Conservation (phyloP, 2,797 vertebrate genomes). For the Peromyscus melanophrys region DNA sequence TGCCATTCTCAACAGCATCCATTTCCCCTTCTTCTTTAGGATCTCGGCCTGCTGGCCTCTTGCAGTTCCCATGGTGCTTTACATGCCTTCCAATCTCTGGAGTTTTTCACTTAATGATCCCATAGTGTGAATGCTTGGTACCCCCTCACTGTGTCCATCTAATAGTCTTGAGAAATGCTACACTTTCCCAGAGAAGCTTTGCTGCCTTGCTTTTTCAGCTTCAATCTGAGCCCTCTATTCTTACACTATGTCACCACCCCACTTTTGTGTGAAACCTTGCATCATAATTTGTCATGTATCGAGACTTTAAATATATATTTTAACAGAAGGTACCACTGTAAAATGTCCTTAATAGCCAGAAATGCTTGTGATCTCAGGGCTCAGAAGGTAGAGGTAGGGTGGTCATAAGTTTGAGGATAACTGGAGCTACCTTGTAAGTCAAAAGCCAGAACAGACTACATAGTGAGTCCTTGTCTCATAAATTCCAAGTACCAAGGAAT, state of each 20-base stretch:
- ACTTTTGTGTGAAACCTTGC: constrained; percentile 25
- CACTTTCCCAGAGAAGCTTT: neutral
- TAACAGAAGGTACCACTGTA: constrained; percentile 3
- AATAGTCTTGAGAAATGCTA: constrained; percentile 8
- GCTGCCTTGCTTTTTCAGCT: neutral
- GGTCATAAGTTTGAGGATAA: neutral
- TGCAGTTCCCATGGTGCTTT: neutral
- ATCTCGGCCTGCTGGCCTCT: too few relatives aligned
- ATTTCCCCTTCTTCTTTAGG: neutral
- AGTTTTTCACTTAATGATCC: neutral
- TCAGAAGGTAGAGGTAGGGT: neutral
- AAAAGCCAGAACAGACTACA: neutral
- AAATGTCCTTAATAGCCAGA: neutral
- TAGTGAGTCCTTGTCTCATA: neutral
- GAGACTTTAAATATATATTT: neutral
- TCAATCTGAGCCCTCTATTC: neutral
- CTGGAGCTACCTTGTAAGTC: neutral
- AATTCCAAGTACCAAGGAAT: neutral
- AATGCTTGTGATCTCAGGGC: neutral
- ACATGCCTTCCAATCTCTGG: neutral
- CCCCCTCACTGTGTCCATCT: neutral
- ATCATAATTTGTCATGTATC: constrained; percentile 3
- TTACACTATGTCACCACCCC: neutral
- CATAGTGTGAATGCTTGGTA: neutral
- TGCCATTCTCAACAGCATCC: neutral